Conservation (phyloP, 2,797 vertebrate genomes). For the Petrocephalus sullivani region DNA sequence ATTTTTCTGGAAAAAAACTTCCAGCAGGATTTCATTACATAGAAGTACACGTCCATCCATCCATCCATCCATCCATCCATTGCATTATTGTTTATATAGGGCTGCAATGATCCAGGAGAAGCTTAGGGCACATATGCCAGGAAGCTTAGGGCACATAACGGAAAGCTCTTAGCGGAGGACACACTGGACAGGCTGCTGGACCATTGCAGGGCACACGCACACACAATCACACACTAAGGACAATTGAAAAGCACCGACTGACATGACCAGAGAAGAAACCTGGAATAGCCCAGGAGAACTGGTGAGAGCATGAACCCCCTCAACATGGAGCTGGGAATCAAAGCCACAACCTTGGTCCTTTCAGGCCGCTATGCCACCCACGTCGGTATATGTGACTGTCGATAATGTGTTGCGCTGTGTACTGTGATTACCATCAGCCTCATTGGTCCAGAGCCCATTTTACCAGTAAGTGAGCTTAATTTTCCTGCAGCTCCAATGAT, state of each 20-base stretch:
- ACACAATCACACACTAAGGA: background rate
- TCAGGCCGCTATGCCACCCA: background rate
- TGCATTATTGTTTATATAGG: background rate
- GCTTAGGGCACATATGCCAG: background rate
- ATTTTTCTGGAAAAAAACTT: too few species aligned
- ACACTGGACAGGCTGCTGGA: background rate
- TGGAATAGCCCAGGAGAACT: background rate
- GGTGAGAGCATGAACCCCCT: background rate
- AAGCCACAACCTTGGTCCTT: background rate
- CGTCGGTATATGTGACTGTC: background rate
- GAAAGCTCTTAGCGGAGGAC: background rate
- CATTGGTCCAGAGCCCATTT: background rate
- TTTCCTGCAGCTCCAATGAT: slow-evolving; percentile 2
- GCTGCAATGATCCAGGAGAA: background rate
- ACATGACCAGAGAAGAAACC: background rate
- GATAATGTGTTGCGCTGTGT: background rate
- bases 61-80: background rate
- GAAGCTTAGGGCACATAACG: background rate
- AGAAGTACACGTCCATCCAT: background rate
- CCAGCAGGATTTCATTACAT: background rate
- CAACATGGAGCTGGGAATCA: background rate
- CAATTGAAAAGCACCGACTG: background rate
- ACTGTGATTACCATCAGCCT: background rate
- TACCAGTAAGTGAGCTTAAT: background rate
- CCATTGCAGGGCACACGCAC: background rate